phyloP scores from a whole-genome alignment of 2,113 vertebrate species.

The Sminthopsis crassicaudata region DNA sequence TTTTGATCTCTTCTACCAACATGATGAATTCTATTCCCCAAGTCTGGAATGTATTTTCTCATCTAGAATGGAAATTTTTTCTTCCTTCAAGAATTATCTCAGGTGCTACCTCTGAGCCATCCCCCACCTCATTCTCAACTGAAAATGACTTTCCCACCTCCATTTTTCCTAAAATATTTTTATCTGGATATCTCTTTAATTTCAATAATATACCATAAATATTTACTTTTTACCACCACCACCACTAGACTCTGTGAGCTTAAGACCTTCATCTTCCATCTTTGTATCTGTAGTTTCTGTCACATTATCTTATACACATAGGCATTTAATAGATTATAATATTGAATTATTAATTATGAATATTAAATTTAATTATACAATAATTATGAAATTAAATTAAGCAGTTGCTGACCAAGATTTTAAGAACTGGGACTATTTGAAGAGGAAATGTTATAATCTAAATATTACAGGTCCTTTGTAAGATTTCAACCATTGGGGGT shows the following conservation, averaged over 20 bases:
- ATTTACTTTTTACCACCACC: neutral
- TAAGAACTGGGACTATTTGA: constrained; percentile 47
- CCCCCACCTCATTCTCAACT: neutral
- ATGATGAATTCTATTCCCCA: too few species aligned
- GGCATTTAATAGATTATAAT: neutral
- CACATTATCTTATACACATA: neutral
- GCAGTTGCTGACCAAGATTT: constrained; percentile 42
- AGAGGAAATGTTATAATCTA: constrained; percentile 61
- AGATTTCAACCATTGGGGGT: constrained; percentile 41
- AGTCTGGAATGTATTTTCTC: too few species aligned
- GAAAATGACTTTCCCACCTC: neutral
- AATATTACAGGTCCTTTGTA: constrained; percentile 54
- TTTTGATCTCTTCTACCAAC: too few species aligned
- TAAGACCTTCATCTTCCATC: neutral
- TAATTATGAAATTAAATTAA: neutral
- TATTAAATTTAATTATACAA: neutral
- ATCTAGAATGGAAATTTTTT: too few species aligned
- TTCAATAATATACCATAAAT: neutral
- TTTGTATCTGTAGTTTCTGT: neutral
- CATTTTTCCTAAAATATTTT: neutral
- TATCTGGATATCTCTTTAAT: neutral
- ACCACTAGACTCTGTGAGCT: neutral
- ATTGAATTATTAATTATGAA: neutral
- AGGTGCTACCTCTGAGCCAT: neutral
- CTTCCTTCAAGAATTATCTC: neutral